Evolutionary conservation across 2,797 vertebrate genomes (phyloP).

Genomic region (Aulostomus chinensis): DNA sequence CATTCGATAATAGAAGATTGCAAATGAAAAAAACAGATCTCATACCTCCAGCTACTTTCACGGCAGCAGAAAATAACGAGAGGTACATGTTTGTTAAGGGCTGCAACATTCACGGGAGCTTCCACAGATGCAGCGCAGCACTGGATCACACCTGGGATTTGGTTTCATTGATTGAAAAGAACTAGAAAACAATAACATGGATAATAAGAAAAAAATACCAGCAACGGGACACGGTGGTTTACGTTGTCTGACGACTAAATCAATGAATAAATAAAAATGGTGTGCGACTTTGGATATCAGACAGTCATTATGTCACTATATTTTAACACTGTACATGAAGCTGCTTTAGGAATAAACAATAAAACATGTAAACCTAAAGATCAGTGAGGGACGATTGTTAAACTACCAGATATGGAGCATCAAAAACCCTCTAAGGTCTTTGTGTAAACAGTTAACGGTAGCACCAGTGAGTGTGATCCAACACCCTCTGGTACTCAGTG

Average conservation of each 20-base stretch:
- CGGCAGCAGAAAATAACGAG: conserved; percentile 40
- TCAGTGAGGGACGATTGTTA: conserved; percentile 7
- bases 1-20: conserved; percentile 62
- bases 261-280: conserved; percentile 11
- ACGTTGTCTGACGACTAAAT: conserved; percentile 9
- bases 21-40: conserved; percentile 31
- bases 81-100: conserved; percentile 10
- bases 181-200: conserved; percentile 3
- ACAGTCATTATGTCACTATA: conserved; percentile 17
- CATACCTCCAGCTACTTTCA: conserved; percentile 12
- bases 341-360: conserved; percentile 20
- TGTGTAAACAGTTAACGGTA: no score
- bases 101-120: conserved; percentile 20
- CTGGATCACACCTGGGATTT: conserved; percentile 44
- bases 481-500: no score
- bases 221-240: conserved; percentile 14
- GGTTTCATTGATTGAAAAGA: conserved; percentile 55
- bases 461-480: no score
- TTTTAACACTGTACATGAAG: conserved; percentile 54
- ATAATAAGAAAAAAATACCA: conserved; percentile 16
- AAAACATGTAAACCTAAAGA: conserved; percentile 52
- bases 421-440: no score
- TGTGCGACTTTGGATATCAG: conserved; percentile 13
- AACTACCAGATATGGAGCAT: no score
- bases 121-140: conserved; percentile 29